Base-by-base conservation (phyloP, 2,113 vertebrate species). In the Coracopsis vasa region DNA sequence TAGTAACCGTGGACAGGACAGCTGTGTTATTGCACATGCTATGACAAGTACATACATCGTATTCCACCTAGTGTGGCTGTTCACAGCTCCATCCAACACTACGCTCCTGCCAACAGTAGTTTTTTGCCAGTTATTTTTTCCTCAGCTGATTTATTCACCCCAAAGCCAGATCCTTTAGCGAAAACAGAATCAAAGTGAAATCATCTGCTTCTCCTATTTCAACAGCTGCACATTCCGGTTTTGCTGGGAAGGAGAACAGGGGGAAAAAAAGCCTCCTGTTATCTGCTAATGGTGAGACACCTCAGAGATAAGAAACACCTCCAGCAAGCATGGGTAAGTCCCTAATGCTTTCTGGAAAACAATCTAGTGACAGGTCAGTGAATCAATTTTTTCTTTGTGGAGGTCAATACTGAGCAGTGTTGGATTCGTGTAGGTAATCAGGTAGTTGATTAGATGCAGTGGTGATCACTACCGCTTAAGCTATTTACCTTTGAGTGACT, bases 331-430 rank as follows among this genome's bases (percentile, higher is more conserved):
- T 45, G 66, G 28, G 7, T 90, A 91, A 94, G 66, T 86, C 60
- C 51, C 73, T 92, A 80, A 65, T 11, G 65, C 65, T 84, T 94
- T 90, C 80, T 78, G 69, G 80, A 92, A 95, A 96, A 84, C 88
- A 88, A 95, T 95, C 92, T 75, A 96, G 83, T 91, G 69, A 84
- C 81, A 92, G 92, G 92, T 94, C 88, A 97, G 71, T 35, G 72
- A 95, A 94, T 94, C 92, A 94, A 96, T 94, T 88, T 88, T 95
- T 95, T 50, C 62, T 86, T 92, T 5, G 2, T 54, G 45, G 82
- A 83, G 88, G 94, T 92, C 96, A 96, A 95, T 94, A 93, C 62
- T 5, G 54, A 93, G 85, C 87, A 86, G 56, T 74, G 88, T 93
- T 84, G 72, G 47, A 91, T 95, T 88, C 29, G 39, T 88, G 60